Evolutionary conservation across 2,888 invertebrate species (phyloP), one percentile per base, ranked within the genome.

Genomic region (Ashinkailepas kermadecensis): DNA sequence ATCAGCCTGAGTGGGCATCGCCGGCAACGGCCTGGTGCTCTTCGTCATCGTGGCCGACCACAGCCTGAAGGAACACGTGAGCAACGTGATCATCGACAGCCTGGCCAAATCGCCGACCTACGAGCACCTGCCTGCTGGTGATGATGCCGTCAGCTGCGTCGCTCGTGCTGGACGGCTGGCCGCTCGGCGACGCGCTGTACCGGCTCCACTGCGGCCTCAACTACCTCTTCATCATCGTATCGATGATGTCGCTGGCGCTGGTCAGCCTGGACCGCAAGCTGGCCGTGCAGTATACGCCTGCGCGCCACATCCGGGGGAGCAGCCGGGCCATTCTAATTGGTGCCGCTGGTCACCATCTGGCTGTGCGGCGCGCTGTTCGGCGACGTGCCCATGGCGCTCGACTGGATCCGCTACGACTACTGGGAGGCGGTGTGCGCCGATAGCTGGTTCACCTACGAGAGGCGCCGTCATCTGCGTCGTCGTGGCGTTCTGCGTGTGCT

Each of bases 361-460:
- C 25, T 62, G 21, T 12, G 11, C 10, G 81, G 81, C 1, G 39
- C 18, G 25, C 18, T 67, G 81, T 81, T 81, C n/a, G 81, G 56
- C 3, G 56, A 8, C n/a, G 57, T 82, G 25, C 74, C 81, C 10
- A 79, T 82, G 65, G 59, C 25, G 11, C 78, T 81, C 56, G 57
- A 57, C 67, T 78, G 81, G 56, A 54, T 81, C 12, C 78, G 62
- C 39, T 82, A 82, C 56, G 82, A 82, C 78, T 65, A 81, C 78
- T 82, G 82, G 82, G 82, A 82, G 79, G 81, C 54, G 10, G 81
- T 79, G 13, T 82, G 82, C 56, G 81, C 81, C 79, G 82, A 78
- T 23, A 64, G 74, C 78, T 82, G 82, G 82, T 82, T 81, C 79
- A 15, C n/a, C 13, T 57, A 81, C 54, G 39, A 58, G 2, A n/a